Percentiles rank a stretch among this genome's conserved stretches.
These are phyloP conservation scores for Drosophila azteca DNA, from an alignment of 1,140 invertebrate species.

Conservation along the genomic window DNA sequence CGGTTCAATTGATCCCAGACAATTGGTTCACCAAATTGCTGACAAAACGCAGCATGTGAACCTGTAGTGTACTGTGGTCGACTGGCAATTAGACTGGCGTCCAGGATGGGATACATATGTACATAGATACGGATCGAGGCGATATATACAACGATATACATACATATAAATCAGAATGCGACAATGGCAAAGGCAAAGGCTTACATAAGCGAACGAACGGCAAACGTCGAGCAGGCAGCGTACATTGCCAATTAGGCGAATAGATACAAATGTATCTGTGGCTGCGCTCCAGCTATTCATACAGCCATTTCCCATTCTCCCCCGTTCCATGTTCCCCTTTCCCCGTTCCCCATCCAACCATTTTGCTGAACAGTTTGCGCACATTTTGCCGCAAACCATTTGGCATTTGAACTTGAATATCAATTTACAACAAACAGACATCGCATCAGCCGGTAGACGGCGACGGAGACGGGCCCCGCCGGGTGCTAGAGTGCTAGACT, in stretches of 20 bases:
- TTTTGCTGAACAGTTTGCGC: slow-evolving; percentile 57
- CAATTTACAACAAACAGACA: slow-evolving; percentile 71
- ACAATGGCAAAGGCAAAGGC: slow-evolving; percentile 59
- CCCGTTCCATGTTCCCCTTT: no score
- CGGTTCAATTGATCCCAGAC: slow-evolving; percentile 69
- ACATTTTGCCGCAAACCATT: slow-evolving; percentile 78
- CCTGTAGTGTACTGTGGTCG: no score
- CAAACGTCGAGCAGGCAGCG: slow-evolving; percentile 20
- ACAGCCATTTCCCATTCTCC: no score
- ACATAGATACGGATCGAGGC: slow-evolving; percentile 41
- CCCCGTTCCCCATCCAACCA: slow-evolving; percentile 8
- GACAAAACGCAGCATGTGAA: slow-evolving; percentile 57
- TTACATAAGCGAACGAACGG: slow-evolving; percentile 61
- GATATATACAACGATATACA: slow-evolving; percentile 14
- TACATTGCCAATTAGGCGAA: slow-evolving; percentile 63
- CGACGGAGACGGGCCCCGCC: background rate
- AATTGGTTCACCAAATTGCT: slow-evolving; percentile 37
- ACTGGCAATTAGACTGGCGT: slow-evolving; percentile 7
- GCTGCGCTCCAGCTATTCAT: slow-evolving; percentile 40
- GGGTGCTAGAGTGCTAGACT: no score
- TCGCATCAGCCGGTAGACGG: slow-evolving; percentile 8
- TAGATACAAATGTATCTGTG: slow-evolving; percentile 67
- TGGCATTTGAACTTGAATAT: slow-evolving; percentile 82
- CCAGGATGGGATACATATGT: slow-evolving; percentile 50
- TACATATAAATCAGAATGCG: slow-evolving; percentile 73